Percentiles rank a stretch among this genome's conserved stretches.
Evolutionary conservation across 1,140 invertebrate species (phyloP).

Genomic region (Neotoxoptera formosana): DNA sequence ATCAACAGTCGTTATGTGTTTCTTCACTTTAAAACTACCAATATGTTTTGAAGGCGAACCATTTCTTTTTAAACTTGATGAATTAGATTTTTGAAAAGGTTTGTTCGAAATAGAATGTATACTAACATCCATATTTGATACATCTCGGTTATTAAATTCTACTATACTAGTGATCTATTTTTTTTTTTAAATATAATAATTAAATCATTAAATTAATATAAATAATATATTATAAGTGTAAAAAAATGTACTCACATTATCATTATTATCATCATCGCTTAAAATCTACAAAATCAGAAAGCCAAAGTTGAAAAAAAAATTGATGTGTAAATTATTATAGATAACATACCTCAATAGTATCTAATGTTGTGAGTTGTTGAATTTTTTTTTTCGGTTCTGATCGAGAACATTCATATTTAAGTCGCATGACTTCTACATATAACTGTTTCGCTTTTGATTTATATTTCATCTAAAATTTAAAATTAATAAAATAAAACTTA

Average conservation of each 20-base stretch:
- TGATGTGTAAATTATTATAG: neutral
- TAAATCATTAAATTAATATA: neutral
- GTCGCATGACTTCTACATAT: constrained; percentile 4
- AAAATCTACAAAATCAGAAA: neutral
- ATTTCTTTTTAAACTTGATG: constrained; percentile 16
- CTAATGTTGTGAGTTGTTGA: too few relatives aligned
- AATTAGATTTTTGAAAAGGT: neutral
- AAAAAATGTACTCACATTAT: neutral
- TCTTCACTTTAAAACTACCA: neutral
- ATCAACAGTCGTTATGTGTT: neutral
- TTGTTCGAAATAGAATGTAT: neutral
- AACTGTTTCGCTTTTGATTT: constrained; percentile 26
- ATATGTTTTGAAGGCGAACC: neutral
- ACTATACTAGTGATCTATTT: neutral
- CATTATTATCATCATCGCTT: neutral
- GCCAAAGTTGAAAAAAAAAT: neutral
- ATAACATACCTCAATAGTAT: constrained; percentile 27
- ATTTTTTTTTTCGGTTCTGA: neutral
- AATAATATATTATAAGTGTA: neutral
- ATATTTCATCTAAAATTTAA: constrained; percentile 37
- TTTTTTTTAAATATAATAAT: neutral
- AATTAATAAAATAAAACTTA: neutral
- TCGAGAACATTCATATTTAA: neutral
- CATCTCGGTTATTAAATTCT: neutral
- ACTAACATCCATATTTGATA: neutral